Percentiles rank a stretch among this genome's conserved stretches.
Conservation (phyloP, 2,113 vertebrate genomes). For the Aegotheles bennettii region DNA sequence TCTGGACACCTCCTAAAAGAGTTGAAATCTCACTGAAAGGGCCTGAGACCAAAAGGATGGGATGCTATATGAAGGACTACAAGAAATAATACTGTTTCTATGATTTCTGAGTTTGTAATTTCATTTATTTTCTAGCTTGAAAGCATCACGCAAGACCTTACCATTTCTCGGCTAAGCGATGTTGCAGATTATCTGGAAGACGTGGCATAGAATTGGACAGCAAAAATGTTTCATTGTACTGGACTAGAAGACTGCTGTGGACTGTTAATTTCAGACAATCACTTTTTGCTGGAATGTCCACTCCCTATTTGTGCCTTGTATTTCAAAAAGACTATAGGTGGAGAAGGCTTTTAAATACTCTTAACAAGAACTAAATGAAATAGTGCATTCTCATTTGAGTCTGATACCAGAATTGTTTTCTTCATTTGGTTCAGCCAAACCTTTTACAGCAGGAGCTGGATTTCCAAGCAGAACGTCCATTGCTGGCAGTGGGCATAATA, state of each 20-base stretch:
- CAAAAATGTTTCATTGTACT: neutral
- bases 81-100: neutral
- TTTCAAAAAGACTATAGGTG: constrained; percentile 60
- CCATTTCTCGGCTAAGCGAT: constrained; percentile 84
- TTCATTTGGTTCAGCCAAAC: neutral
- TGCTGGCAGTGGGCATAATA: constrained; percentile 23
- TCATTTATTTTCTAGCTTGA: constrained; percentile 73
- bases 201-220: constrained; percentile 71
- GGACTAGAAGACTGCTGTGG: constrained; percentile 15
- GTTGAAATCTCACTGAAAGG: neutral
- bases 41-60: neutral
- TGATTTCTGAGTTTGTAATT: neutral
- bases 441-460: constrained; percentile 14
- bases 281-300: constrained; percentile 51
- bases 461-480: neutral
- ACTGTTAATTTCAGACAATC: constrained; percentile 59
- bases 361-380: constrained; percentile 34
- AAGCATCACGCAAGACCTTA: constrained; percentile 86
- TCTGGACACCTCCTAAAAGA: neutral
- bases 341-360: constrained; percentile 50
- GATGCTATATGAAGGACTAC: neutral
- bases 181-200: constrained; percentile 91
- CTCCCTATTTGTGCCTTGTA: constrained; percentile 70
- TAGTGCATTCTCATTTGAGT: neutral
- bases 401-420: neutral